A percentile compares a stretch with the other conserved stretches of the same genome.
These are phyloP conservation scores for Sinopyrophorus schimmeli DNA, from an alignment of 2,888 invertebrate genomes.

Conservation along the genomic window DNA sequence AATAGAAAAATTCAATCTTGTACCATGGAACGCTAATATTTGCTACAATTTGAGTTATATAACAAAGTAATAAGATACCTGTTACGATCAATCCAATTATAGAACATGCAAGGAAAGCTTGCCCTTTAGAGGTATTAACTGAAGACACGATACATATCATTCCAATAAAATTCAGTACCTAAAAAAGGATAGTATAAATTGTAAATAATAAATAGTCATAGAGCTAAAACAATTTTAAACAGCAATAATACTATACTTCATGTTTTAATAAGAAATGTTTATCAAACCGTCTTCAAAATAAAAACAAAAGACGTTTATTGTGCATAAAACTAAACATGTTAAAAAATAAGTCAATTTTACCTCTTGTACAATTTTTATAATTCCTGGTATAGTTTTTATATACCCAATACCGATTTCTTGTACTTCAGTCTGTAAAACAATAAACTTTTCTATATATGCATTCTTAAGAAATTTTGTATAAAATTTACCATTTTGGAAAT, in stretches of 20 bases:
- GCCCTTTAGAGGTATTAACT: slow-evolving; percentile 22
- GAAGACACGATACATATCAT: slow-evolving; percentile 33
- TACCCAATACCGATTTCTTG: slow-evolving; percentile 14
- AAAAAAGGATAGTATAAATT: too few species aligned
- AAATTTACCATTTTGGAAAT: too few species aligned
- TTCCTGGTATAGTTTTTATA: slow-evolving; percentile 19
- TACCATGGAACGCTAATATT: slow-evolving; percentile 35
- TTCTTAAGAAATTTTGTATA: too few species aligned
- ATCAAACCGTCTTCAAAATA: too few species aligned
- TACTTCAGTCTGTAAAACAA: slow-evolving; percentile 14
- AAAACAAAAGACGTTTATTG: too few species aligned
- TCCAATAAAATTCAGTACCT: slow-evolving; percentile 37
- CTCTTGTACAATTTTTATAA: slow-evolving; percentile 18
- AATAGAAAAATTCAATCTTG: slow-evolving; percentile 36
- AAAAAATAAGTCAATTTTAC: slow-evolving; percentile 5
- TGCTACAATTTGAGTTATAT: slow-evolving; percentile 29
- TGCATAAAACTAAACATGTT: neutral
- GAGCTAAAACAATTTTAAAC: too few species aligned
- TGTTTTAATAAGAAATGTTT: too few species aligned
- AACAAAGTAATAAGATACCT: slow-evolving; percentile 29
- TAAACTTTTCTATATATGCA: too few species aligned
- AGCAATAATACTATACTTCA: too few species aligned
- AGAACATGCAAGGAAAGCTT: slow-evolving; percentile 37
- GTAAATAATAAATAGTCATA: neutral
- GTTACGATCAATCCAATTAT: slow-evolving; percentile 35